Conservation (phyloP, 1,140 invertebrate species). For the Aphidius gifuensis region DNA sequence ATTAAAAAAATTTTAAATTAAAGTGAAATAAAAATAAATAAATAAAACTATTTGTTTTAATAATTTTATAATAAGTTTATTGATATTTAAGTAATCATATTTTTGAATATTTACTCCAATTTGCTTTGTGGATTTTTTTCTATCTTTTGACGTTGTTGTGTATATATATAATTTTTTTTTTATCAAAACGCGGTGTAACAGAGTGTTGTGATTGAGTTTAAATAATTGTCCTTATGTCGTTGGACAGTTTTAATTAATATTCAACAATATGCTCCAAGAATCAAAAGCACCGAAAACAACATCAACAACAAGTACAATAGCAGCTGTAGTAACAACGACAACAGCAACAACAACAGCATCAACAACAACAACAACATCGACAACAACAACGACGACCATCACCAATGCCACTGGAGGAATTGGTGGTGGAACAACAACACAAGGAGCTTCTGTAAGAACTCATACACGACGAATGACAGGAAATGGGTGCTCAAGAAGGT, state of each 20-base stretch:
- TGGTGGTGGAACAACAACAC: background rate
- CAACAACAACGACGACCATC: background rate
- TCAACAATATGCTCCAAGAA: constrained; percentile 22
- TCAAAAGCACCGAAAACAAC: constrained; percentile 18
- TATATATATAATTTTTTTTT: too few relatives aligned
- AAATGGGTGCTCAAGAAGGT: constrained; percentile 20
- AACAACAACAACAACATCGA: constrained; percentile 14
- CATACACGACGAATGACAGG: constrained; percentile 17
- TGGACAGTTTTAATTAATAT: constrained; percentile 16
- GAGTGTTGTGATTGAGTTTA: constrained; percentile 13
- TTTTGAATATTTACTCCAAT: too few relatives aligned
- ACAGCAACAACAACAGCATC: background rate
- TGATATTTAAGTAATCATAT: too few relatives aligned
- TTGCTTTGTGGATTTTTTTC: background rate
- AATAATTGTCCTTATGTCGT: constrained; percentile 17
- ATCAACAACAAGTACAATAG: constrained; percentile 1
- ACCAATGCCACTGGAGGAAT: too few relatives aligned
- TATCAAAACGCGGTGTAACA: background rate
- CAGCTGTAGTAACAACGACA: background rate
- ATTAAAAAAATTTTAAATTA: background rate
- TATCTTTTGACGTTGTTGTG: too few relatives aligned
- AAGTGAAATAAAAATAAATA: background rate
- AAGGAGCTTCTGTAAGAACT: constrained; percentile 4
- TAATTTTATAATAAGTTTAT: too few relatives aligned
- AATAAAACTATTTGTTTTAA: background rate